A percentile compares a stretch with the other conserved stretches of the same genome.
phyloP scores from a whole-genome alignment of 2,113 vertebrate genomes.

The Ptilorrhoa leucosticta region DNA sequence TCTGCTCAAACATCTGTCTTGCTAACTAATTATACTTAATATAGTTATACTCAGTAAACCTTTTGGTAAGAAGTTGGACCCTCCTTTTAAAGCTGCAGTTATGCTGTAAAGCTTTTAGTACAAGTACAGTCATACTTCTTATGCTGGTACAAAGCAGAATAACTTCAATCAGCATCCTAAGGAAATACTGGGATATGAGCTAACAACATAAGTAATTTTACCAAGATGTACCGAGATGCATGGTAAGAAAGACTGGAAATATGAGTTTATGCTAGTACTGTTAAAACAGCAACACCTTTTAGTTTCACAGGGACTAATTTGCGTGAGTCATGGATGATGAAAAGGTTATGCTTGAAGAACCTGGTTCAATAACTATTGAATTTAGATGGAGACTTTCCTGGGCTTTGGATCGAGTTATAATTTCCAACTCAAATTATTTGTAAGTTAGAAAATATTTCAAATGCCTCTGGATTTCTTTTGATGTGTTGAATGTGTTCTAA shows the following conservation, averaged over 20 bases:
- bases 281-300: not conserved
- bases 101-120: not conserved
- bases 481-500: not conserved
- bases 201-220: not conserved
- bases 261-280: not conserved
- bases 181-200: not conserved
- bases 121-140: not conserved
- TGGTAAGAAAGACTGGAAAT: not conserved
- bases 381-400: not conserved
- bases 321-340: not conserved
- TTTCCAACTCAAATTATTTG: not conserved
- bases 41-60: not conserved
- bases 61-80: not conserved
- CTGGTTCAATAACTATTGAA: conserved; percentile 42
- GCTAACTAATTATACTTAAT: not conserved
- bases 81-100: not conserved
- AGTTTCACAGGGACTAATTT: not conserved
- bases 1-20: not conserved
- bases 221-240: not conserved
- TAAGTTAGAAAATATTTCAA: conserved; percentile 28
- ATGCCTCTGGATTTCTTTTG: conserved; percentile 29
- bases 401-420: not conserved
- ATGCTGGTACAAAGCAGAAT: not conserved
- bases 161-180: not conserved
- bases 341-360: conserved; percentile 31